Conservation (phyloP, 2,888 invertebrate genomes). For the Zygothrica quintamaculata region DNA sequence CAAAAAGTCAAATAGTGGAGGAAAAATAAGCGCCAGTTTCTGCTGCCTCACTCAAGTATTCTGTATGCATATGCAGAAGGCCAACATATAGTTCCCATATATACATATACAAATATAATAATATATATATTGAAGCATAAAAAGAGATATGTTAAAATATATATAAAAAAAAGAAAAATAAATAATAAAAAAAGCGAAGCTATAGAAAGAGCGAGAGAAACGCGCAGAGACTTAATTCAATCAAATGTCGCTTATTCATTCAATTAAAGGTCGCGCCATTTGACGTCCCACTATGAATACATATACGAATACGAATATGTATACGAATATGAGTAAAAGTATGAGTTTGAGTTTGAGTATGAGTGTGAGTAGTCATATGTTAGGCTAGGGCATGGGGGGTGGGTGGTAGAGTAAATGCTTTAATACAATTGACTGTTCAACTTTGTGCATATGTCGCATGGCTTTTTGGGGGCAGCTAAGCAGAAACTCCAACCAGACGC, state of each 20-base stretch:
- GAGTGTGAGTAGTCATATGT: constrained; percentile 11
- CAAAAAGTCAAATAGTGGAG: constrained; percentile 18
- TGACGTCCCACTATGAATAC: constrained; percentile 63
- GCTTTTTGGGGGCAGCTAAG: constrained; percentile 14
- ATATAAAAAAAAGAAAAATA: constrained; percentile 7
- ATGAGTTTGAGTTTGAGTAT: constrained; percentile 14
- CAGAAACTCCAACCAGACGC: constrained; percentile 22
- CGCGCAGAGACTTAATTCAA: constrained; percentile 70
- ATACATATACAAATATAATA: constrained; percentile 1
- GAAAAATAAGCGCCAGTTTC: constrained; percentile 51
- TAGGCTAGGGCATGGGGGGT: neutral
- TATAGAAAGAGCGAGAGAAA: constrained; percentile 5
- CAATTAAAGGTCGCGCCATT: constrained; percentile 82
- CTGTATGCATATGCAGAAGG: constrained; percentile 1
- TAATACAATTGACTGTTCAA: constrained; percentile 75
- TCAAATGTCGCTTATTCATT: constrained; percentile 82
- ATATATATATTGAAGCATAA: no score
- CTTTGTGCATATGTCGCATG: constrained; percentile 55
- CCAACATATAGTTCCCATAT: neutral
- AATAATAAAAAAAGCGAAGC: constrained; percentile 21
- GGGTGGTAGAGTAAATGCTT: constrained; percentile 24
- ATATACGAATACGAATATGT: constrained; percentile 39
- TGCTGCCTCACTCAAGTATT: constrained; percentile 15
- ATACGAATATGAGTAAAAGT: constrained; percentile 16
- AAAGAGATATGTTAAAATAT: neutral